Conservation (phyloP, 2,797 vertebrate genomes). For the Parambassis ranga region DNA sequence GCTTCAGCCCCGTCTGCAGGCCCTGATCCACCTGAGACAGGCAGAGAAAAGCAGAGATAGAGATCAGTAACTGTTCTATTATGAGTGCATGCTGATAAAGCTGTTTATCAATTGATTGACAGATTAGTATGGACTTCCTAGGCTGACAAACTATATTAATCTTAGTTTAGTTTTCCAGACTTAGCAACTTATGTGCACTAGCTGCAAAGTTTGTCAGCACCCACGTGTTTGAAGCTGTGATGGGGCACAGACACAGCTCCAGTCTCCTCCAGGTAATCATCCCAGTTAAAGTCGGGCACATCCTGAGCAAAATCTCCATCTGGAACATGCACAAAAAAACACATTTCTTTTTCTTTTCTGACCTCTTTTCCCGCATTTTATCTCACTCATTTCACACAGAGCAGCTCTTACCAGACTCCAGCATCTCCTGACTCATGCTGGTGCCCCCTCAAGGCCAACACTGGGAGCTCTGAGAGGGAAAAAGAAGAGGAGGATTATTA, state of each 20-base stretch:
- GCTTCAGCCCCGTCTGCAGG: conserved; percentile 91
- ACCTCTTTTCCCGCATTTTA: conserved; percentile 14
- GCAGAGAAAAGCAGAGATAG: not conserved
- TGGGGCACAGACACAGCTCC: conserved; percentile 90
- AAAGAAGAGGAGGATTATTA: conserved; percentile 35
- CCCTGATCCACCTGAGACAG: conserved; percentile 91
- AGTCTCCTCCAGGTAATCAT: conserved; percentile 96
- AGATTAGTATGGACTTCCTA: not conserved
- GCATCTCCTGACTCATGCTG: conserved; percentile 80
- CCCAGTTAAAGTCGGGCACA: conserved; percentile 94
- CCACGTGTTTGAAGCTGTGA: conserved; percentile 95
- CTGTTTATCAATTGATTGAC: not conserved
- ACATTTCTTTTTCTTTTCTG: not conserved
- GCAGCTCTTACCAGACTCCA: conserved; percentile 78
- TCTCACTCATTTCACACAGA: conserved; percentile 24
- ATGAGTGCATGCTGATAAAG: not conserved
- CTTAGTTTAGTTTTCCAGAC: no score
- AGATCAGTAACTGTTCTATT: no score
- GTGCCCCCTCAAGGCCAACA: conserved; percentile 63
- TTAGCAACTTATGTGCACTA: not conserved
- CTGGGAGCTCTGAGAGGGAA: conserved; percentile 59
- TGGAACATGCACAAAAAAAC: conserved; percentile 57
- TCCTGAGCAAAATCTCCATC: conserved; percentile 92
- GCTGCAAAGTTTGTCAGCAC: conserved; percentile 50
- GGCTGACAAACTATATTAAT: no score